These are phyloP conservation scores for Edolisoma coerulescens DNA, from an alignment of 2,113 vertebrate genomes.

Conservation along the genomic window DNA sequence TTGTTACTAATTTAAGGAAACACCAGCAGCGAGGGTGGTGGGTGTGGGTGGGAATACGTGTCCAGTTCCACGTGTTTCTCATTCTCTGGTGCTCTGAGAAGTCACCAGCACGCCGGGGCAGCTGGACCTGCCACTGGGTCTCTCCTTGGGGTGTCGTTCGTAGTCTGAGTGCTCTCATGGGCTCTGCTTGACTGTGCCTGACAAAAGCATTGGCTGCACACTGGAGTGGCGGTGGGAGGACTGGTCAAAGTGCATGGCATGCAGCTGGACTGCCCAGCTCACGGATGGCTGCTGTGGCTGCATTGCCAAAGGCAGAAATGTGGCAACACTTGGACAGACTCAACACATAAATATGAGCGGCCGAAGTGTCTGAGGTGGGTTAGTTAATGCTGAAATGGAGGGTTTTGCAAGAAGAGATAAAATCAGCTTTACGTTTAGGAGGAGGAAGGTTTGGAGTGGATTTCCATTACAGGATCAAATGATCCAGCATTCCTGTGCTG, in stretches of 20 bases:
- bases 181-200: not conserved
- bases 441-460: not conserved
- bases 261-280: not conserved
- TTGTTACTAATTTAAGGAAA: not conserved
- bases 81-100: not conserved
- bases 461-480: not conserved
- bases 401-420: conserved; percentile 46
- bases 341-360: not conserved
- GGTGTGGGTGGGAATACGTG: not conserved
- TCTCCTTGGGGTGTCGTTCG: rapidly evolving
- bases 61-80: not conserved
- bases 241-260: not conserved
- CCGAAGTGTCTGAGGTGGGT: not conserved
- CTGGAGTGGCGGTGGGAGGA: not conserved
- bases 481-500: not conserved
- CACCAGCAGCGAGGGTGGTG: not conserved
- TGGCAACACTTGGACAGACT: not conserved
- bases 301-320: not conserved
- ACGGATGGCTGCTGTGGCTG: not conserved
- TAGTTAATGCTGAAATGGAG: not conserved
- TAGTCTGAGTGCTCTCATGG: not conserved
- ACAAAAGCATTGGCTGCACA: not conserved
- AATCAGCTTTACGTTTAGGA: not conserved
- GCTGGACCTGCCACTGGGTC: not conserved
- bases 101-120: rapidly evolving